Evolutionary conservation across 2,888 invertebrate species (phyloP).

Genomic region (Autographa gamma): DNA sequence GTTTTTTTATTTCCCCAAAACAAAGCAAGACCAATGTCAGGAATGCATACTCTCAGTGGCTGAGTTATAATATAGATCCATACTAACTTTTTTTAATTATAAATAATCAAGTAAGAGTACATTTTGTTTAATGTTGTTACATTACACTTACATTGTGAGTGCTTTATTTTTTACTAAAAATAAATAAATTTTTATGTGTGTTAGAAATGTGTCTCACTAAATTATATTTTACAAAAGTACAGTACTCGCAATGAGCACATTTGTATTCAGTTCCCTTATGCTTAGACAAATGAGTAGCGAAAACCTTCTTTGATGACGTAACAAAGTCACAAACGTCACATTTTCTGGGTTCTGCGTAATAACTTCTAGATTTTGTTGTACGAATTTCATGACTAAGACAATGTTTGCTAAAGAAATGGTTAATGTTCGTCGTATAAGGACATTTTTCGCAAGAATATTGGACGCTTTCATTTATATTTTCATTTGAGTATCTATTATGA

Average conservation of each 20-base stretch:
- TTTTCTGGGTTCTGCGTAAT: background rate
- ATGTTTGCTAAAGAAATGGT: background rate
- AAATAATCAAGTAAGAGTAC: too few species aligned
- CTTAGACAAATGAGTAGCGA: background rate
- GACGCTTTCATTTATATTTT: background rate
- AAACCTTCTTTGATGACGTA: background rate
- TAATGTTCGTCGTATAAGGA: background rate
- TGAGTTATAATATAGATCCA: too few species aligned
- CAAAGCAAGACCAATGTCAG: too few species aligned
- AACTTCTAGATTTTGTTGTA: background rate
- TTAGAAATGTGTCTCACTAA: background rate
- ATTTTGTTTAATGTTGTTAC: too few species aligned
- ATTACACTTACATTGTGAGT: too few species aligned
- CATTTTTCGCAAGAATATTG: background rate
- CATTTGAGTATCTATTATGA: background rate
- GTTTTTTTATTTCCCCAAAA: too few species aligned
- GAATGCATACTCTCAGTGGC: too few species aligned
- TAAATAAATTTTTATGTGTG: background rate
- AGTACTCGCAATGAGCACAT: conserved; percentile 8
- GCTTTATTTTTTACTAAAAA: background rate
- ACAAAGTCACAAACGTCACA: background rate
- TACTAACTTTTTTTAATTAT: too few species aligned
- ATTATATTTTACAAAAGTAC: conserved; percentile 9
- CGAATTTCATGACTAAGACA: background rate
- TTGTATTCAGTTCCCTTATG: conserved; percentile 6